Conservation (phyloP, 1,140 invertebrate genomes). For the Stegodyphus mimosarum region DNA sequence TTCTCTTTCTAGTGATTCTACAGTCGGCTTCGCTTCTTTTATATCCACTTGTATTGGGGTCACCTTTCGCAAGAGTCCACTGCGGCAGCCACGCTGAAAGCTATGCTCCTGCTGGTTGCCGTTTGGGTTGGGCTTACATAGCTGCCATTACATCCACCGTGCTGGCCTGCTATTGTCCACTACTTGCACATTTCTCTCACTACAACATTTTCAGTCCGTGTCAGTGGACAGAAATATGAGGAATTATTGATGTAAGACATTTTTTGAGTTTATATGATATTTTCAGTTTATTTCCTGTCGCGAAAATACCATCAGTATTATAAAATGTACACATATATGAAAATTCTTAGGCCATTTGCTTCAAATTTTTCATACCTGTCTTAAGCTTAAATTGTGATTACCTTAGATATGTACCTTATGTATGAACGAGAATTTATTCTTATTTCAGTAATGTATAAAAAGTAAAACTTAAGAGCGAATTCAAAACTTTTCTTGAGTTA, state of each 20-base stretch:
- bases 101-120: constrained; percentile 28
- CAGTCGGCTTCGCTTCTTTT: constrained; percentile 45
- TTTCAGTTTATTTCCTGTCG: too few species aligned
- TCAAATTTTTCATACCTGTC: too few species aligned
- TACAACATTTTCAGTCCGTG: constrained; percentile 51
- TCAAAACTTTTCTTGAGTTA: too few species aligned
- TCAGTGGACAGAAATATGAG: constrained; percentile 47
- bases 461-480: too few species aligned
- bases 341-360: too few species aligned
- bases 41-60: constrained; percentile 45
- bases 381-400: too few species aligned
- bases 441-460: too few species aligned
- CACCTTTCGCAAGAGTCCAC: constrained; percentile 33
- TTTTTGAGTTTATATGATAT: too few species aligned
- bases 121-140: constrained; percentile 60
- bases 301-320: too few species aligned
- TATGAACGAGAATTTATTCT: too few species aligned
- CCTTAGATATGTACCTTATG: too few species aligned
- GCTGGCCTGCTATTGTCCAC: constrained; percentile 53
- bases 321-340: too few species aligned
- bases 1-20: constrained; percentile 44
- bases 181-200: constrained; percentile 45
- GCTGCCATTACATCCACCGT: constrained; percentile 52
- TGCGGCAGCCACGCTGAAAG: constrained; percentile 33
- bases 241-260: neutral